phyloP scores from a whole-genome alignment of 2,888 invertebrate species.

The Vannuccia rotundouncinata region DNA sequence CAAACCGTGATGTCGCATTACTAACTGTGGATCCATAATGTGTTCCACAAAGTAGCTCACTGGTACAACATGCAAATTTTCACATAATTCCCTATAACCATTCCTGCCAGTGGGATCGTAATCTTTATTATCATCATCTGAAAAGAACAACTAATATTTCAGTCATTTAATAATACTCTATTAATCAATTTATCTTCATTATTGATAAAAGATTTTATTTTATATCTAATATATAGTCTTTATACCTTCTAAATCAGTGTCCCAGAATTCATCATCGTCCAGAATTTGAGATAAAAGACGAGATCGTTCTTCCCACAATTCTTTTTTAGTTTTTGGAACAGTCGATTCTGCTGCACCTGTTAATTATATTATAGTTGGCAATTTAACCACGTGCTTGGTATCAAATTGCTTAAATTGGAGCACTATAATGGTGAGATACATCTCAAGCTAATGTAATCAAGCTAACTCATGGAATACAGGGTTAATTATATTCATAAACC shows the following conservation, averaged over 20 bases:
- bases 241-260: neutral
- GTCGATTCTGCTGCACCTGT: neutral
- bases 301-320: neutral
- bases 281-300: neutral
- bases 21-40: slow-evolving; percentile 47
- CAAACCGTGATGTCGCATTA: slow-evolving; percentile 50
- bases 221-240: neutral
- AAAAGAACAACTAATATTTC: too few species aligned
- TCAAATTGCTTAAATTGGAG: too few species aligned
- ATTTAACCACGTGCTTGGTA: too few species aligned
- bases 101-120: slow-evolving; percentile 45
- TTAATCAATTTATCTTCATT: too few species aligned
- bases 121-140: slow-evolving; percentile 38
- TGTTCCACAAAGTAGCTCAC: slow-evolving; percentile 51
- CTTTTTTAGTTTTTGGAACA: neutral
- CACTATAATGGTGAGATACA: too few species aligned
- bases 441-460: too few species aligned
- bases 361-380: too few species aligned
- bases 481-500: too few species aligned
- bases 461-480: too few species aligned
- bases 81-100: slow-evolving; percentile 49
- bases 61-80: slow-evolving; percentile 49
- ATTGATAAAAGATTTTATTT: neutral
- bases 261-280: neutral
- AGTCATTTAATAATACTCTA: too few species aligned